Conservation (phyloP, 2,888 invertebrate genomes). For the Drymonia ruficornis region DNA sequence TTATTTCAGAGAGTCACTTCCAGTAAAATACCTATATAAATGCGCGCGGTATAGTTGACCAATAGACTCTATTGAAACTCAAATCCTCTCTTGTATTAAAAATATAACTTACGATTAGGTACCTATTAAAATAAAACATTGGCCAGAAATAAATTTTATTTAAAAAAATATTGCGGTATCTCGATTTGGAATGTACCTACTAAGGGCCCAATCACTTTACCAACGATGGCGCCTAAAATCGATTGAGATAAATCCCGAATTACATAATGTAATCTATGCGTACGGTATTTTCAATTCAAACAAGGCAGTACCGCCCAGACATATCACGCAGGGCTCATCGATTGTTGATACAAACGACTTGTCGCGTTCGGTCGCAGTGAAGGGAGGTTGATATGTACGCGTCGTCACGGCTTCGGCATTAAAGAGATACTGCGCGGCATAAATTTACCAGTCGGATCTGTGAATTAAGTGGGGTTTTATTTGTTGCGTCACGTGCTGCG, state of each 20-base stretch:
- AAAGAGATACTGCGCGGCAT: conserved; percentile 78
- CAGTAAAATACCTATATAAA: too few species aligned
- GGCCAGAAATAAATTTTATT: too few species aligned
- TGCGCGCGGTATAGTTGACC: too few species aligned
- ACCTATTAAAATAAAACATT: too few species aligned
- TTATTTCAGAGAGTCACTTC: too few species aligned
- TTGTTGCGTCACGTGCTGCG: conserved; percentile 75
- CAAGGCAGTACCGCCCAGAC: conserved; percentile 40
- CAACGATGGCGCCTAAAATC: too few species aligned
- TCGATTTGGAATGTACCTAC: too few species aligned
- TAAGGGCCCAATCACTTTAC: too few species aligned
- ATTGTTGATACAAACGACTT: conserved; percentile 67
- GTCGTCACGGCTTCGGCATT: conserved; percentile 76
- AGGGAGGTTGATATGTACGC: conserved; percentile 75
- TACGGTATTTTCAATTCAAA: conserved; percentile 36
- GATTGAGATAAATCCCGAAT: not conserved
- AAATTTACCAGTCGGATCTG: conserved; percentile 76
- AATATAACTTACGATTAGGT: too few species aligned
- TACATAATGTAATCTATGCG: conserved; percentile 1
- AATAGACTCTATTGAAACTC: too few species aligned
- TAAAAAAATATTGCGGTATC: too few species aligned
- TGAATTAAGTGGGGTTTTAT: conserved; percentile 81
- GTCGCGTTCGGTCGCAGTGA: conserved; percentile 56
- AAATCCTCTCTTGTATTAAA: too few species aligned
- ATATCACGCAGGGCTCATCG: conserved; percentile 49